Evolutionary conservation across 2,797 vertebrate species (phyloP).

Genomic region (Orestias chungarensis): DNA sequence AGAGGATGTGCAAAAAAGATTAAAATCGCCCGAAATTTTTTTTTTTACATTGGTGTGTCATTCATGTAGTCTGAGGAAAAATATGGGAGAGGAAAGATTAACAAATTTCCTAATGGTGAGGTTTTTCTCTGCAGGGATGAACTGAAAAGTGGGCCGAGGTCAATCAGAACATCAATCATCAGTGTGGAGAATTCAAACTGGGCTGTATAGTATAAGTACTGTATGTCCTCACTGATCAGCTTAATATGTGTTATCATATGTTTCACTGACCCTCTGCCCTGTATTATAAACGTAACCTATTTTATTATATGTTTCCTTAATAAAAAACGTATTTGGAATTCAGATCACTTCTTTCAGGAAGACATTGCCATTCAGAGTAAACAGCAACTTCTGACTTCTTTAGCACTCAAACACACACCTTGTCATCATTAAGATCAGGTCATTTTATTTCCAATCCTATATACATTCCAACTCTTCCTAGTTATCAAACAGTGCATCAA

Average conservation of each 20-base stretch:
- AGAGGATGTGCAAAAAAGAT: conserved; percentile 44
- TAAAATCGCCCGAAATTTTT: conserved; percentile 54
- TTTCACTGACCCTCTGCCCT: neutral
- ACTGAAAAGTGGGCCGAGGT: conserved; percentile 16
- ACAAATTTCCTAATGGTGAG: neutral
- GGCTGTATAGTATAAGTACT: neutral
- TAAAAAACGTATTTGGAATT: neutral
- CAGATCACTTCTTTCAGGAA: neutral
- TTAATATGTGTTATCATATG: neutral
- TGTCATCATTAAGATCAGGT: too few relatives aligned
- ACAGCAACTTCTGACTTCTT: neutral
- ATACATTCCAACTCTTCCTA: too few relatives aligned
- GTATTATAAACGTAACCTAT: neutral
- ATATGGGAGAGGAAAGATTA: conserved; percentile 11
- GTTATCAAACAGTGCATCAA: too few relatives aligned
- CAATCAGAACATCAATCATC: conserved; percentile 5
- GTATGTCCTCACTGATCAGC: neutral
- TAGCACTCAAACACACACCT: neutral
- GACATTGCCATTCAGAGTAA: neutral
- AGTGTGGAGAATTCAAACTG: neutral
- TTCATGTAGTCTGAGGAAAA: conserved; percentile 9
- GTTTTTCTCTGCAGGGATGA: conserved; percentile 7
- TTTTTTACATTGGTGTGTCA: conserved; percentile 21
- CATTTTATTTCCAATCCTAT: too few relatives aligned
- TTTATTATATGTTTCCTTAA: neutral